These are phyloP conservation scores for Malurus splendens DNA, from an alignment of 2,797 vertebrate genomes.

Conservation along the genomic window DNA sequence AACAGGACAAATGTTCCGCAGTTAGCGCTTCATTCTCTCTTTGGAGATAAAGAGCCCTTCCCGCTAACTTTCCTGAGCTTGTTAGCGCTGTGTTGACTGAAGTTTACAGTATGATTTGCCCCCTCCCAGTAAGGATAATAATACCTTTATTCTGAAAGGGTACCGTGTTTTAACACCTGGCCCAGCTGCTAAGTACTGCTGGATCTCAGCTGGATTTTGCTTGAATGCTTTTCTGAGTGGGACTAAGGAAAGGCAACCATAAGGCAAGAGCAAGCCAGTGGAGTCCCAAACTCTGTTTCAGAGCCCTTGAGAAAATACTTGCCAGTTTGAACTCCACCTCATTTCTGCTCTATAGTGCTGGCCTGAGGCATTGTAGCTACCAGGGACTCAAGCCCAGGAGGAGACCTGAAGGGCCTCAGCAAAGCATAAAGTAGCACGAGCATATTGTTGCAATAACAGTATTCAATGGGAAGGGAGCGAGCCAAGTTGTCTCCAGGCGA, in stretches of 20 bases:
- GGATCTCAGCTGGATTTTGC: constrained; percentile 20
- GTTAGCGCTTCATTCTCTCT: background rate
- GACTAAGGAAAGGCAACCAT: constrained; percentile 16
- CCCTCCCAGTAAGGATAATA: background rate
- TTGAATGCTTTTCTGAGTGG: constrained; percentile 12
- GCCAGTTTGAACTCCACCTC: constrained; percentile 46
- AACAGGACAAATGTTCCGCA: background rate
- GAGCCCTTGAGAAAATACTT: constrained; percentile 64
- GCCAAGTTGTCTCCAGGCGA: constrained; percentile 38
- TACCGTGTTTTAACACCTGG: background rate
- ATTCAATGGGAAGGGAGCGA: background rate
- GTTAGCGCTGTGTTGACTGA: background rate
- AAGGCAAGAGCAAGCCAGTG: constrained; percentile 12
- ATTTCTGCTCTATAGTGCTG: constrained; percentile 47
- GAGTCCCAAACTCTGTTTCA: constrained; percentile 42
- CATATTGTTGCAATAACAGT: constrained; percentile 38
- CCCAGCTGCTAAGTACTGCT: background rate
- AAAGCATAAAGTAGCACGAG: constrained; percentile 39
- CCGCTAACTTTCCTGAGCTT: background rate
- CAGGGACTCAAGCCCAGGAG: constrained; percentile 59
- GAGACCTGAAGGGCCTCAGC: constrained; percentile 60
- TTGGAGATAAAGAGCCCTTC: background rate
- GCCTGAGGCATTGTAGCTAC: constrained; percentile 63
- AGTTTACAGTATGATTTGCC: background rate
- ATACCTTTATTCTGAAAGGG: background rate